These are phyloP conservation scores for Eubasilissa regina DNA, from an alignment of 1,140 invertebrate species.

Conservation along the genomic window DNA sequence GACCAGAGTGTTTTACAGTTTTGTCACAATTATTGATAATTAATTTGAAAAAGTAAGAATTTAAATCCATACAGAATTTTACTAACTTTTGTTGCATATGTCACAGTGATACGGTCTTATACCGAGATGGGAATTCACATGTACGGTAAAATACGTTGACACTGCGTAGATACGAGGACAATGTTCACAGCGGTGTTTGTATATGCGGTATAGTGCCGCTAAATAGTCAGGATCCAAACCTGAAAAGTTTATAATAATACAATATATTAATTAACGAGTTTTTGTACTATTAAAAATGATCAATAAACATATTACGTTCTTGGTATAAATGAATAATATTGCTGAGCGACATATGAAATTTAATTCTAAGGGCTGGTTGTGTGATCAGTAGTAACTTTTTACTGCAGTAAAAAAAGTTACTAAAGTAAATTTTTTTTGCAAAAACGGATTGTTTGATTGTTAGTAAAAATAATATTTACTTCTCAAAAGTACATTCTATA, in stretches of 20 bases:
- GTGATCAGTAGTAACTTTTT: too few relatives aligned
- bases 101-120: constrained; percentile 46
- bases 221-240: constrained; percentile 45
- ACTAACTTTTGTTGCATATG: constrained; percentile 49
- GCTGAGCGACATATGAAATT: too few relatives aligned
- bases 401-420: too few relatives aligned
- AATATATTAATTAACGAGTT: neutral
- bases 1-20: neutral
- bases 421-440: too few relatives aligned
- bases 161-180: constrained; percentile 43
- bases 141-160: constrained; percentile 35
- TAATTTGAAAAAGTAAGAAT: neutral
- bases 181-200: constrained; percentile 48
- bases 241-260: constrained; percentile 15
- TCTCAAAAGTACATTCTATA: too few relatives aligned
- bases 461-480: too few relatives aligned
- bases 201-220: constrained; percentile 38
- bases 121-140: constrained; percentile 40
- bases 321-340: too few relatives aligned
- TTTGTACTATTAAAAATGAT: too few relatives aligned
- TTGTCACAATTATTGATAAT: neutral
- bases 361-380: too few relatives aligned
- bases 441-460: too few relatives aligned
- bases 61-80: too few relatives aligned
- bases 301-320: too few relatives aligned